Evolutionary conservation across 1,140 invertebrate species (phyloP).

Genomic region (Lucilia cuprina): DNA sequence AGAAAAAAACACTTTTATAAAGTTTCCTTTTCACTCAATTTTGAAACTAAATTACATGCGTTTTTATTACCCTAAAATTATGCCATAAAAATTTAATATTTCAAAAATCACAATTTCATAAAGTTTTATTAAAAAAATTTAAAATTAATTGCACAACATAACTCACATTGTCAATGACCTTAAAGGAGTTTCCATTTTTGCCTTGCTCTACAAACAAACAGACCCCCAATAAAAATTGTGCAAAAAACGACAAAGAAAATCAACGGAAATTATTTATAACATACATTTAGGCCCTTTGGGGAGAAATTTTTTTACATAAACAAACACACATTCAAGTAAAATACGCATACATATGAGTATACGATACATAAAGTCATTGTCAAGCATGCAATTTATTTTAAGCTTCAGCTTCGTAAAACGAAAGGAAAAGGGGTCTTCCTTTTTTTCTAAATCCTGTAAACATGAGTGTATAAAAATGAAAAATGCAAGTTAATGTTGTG

Average conservation of each 20-base stretch:
- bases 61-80: background rate
- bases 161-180: background rate
- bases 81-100: background rate
- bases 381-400: conserved; percentile 26
- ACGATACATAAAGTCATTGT: conserved; percentile 13
- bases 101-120: background rate
- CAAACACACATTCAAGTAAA: background rate
- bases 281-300: conserved; percentile 37
- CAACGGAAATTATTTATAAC: conserved; percentile 29
- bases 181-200: background rate
- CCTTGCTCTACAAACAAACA: background rate
- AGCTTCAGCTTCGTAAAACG: background rate
- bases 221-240: background rate
- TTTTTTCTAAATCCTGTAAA: background rate
- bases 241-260: background rate
- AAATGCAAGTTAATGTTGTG: conserved; percentile 38
- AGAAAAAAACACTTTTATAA: too few relatives aligned
- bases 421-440: background rate
- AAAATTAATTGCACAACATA: background rate
- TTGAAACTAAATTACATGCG: too few relatives aligned
- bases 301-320: background rate
- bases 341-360: background rate
- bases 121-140: background rate
- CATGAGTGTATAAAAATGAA: conserved; percentile 28
- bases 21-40: too few relatives aligned